These are phyloP conservation scores for Protophormia terraenovae DNA, from an alignment of 2,888 invertebrate species.

Conservation along the genomic window DNA sequence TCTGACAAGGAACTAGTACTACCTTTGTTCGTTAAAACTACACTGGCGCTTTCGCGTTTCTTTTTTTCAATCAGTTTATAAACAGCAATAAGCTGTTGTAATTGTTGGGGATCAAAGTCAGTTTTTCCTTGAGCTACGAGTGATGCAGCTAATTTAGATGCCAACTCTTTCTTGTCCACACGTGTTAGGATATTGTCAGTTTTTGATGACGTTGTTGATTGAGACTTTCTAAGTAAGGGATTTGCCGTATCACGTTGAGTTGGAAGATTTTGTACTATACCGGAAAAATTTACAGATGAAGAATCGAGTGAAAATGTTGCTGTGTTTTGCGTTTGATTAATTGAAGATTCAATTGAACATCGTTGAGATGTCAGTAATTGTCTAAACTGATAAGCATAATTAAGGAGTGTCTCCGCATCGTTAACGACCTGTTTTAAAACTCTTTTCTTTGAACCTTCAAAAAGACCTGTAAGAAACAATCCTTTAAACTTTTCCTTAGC, in stretches of 20 bases:
- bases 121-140: conserved; percentile 91
- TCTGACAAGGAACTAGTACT: background rate
- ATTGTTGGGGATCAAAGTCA: conserved; percentile 89
- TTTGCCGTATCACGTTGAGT: background rate
- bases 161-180: conserved; percentile 82
- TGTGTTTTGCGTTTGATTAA: background rate
- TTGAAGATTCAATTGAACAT: background rate
- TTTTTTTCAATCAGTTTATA: conserved; percentile 80
- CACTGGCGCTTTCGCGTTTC: conserved; percentile 69
- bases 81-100: conserved; percentile 90
- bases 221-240: background rate
- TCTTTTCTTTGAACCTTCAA: conserved; percentile 83
- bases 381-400: conserved; percentile 80
- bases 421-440: conserved; percentile 88
- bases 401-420: conserved; percentile 84
- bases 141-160: conserved; percentile 88
- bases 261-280: background rate
- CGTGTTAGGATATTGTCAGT: conserved; percentile 69
- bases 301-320: background rate
- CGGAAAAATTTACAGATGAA: background rate
- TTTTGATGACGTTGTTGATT: background rate
- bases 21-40: background rate
- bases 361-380: conserved; percentile 11
- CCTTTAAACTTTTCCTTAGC: conserved; percentile 81
- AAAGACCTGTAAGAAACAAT: conserved; percentile 86